Percentiles rank a stretch among this genome's conserved stretches.
Conservation (phyloP, 2,113 vertebrate species). For the Leucopternis melanops region DNA sequence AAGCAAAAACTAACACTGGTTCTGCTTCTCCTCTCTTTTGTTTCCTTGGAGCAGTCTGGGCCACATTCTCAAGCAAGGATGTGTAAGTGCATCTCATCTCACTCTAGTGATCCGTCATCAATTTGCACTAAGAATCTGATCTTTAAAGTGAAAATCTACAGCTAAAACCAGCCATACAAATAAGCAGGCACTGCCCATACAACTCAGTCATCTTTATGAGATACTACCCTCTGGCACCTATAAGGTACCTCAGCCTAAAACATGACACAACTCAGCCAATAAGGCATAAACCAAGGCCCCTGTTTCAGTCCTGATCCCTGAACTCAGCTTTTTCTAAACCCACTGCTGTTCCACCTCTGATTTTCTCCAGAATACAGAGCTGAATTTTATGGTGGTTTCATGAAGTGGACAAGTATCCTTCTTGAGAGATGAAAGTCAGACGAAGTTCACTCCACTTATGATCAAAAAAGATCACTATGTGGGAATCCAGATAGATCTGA, state of each 20-base stretch:
- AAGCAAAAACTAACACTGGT: background rate
- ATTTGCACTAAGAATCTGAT: background rate
- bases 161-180: background rate
- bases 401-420: background rate
- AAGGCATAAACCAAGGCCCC: background rate
- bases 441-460: background rate
- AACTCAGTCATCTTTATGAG: background rate
- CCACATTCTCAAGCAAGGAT: background rate
- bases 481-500: background rate
- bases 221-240: background rate
- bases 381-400: background rate
- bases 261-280: background rate
- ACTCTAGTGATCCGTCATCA: background rate
- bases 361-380: background rate
- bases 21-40: constrained; percentile 20
- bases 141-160: background rate
- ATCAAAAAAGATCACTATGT: background rate
- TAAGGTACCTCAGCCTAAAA: background rate
- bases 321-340: background rate
- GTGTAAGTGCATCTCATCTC: background rate
- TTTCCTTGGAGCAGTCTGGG: constrained; percentile 39
- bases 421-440: background rate
- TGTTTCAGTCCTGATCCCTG: background rate
- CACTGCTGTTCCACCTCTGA: background rate
- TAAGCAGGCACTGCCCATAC: background rate